These are phyloP conservation scores for Anodontia alba DNA, from an alignment of 2,888 invertebrate species.

Conservation along the genomic window DNA sequence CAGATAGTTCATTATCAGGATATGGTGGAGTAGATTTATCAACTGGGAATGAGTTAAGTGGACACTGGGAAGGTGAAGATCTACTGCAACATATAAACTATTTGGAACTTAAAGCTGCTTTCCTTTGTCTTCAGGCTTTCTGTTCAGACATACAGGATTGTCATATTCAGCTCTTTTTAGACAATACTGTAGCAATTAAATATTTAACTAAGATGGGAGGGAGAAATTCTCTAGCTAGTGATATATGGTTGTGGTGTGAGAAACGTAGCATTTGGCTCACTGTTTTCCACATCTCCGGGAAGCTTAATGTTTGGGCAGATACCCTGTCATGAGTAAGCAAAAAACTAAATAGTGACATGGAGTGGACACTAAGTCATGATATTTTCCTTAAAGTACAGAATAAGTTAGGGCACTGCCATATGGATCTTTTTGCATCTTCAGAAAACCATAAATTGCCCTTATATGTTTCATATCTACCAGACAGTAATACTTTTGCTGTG, in stretches of 20 bases:
- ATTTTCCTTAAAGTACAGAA: constrained; percentile 5
- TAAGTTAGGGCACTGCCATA: not conserved
- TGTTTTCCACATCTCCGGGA: constrained; percentile 34
- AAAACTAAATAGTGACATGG: constrained; percentile 26
- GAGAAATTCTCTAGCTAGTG: constrained; percentile 10
- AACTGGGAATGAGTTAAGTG: constrained; percentile 6
- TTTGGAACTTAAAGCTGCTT: constrained; percentile 36
- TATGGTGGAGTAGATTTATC: constrained; percentile 36
- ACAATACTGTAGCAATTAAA: constrained; percentile 44
- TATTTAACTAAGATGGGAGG: constrained; percentile 53
- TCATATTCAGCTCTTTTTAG: constrained; percentile 34
- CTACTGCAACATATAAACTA: not conserved
- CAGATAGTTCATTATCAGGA: constrained; percentile 39
- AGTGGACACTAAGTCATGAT: constrained; percentile 21
- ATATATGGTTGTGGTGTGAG: constrained; percentile 32
- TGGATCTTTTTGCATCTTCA: constrained; percentile 59
- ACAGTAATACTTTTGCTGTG: constrained; percentile 34
- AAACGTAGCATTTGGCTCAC: constrained; percentile 34
- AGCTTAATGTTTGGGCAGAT: constrained; percentile 33
- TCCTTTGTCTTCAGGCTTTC: constrained; percentile 30
- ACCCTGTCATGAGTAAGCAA: not conserved
- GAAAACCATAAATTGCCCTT: constrained; percentile 16
- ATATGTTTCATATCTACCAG: constrained; percentile 44
- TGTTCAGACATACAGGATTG: not conserved
- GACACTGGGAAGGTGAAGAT: constrained; percentile 35